Base-by-base conservation (phyloP, 2,113 vertebrate species). In the Tringa solitaria region DNA sequence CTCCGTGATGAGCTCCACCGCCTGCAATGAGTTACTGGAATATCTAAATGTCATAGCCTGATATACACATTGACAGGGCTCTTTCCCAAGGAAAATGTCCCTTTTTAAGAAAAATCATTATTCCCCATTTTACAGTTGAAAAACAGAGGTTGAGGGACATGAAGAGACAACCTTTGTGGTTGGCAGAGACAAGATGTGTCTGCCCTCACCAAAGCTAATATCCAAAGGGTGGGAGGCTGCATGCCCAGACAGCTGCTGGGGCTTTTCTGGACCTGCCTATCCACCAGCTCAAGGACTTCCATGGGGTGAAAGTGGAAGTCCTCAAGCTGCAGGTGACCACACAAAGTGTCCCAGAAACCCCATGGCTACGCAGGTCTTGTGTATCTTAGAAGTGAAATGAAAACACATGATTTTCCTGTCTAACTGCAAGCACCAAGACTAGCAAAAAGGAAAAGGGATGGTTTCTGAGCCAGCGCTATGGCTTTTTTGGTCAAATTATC, bases 401-500 rank as follows among this genome's bases (percentile, higher is more conserved):
- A 84, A 39, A 19, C 11, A 32, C 0, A 0, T 45, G 57, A 18
- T 91, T 89, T 73, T 27, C 83, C 69, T 82, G 77, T 79, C 84
- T 33, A 5, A 65, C 67, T 67, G 78, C 70, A 78, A 84, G 92
- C 61, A 48, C 67, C 8, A 54, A 77, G 77, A 73, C 54, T 21
- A 78, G 93, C 89, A 81, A 76, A 89, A 92, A 89, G 84, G 91
- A 84, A 95, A 87, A 94, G 75, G 86, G 89, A 73, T 79, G 53
- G 32, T 87, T 96, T 96, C 94, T 57, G 73, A 95, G 95, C 96
- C 94, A 96, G 92, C 80, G 0, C 89, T 41, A 79, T 39, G 94
- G 95, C 77, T 94, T 95, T 93, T 97, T 95, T 70, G 96, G 96
- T 96, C 96, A 95, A 96, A 94, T 91, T 67, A 72, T 95, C 92